phyloP scores from a whole-genome alignment of 2,113 vertebrate genomes.

The Bungarus multicinctus region DNA sequence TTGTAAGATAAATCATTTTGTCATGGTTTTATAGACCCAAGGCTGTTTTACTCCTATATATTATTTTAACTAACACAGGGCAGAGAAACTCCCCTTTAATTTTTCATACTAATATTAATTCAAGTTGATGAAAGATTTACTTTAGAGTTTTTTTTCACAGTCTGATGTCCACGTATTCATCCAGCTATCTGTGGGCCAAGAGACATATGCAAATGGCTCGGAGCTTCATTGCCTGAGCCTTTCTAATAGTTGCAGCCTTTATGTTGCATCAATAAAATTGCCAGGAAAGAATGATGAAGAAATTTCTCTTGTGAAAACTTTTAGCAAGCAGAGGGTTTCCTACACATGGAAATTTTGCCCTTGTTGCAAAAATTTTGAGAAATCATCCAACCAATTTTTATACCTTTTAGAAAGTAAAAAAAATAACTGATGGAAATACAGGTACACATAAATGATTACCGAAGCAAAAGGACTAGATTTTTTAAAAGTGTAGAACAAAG shows the following conservation, averaged over 20 bases:
- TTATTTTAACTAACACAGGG: background rate
- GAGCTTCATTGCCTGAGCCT: background rate
- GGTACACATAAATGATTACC: background rate
- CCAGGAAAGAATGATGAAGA: background rate
- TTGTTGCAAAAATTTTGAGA: background rate
- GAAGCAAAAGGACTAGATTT: background rate
- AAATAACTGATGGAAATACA: background rate
- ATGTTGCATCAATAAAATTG: background rate
- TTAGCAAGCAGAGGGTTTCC: background rate
- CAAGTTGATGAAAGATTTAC: background rate
- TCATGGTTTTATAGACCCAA: background rate
- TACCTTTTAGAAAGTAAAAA: background rate
- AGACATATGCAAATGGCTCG: background rate
- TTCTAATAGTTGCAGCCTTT: background rate
- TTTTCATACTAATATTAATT: background rate
- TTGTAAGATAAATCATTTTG: no score
- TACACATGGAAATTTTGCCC: background rate
- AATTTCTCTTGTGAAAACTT: background rate
- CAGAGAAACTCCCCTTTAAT: background rate
- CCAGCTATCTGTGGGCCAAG: background rate
- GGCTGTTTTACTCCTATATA: background rate
- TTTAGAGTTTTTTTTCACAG: background rate
- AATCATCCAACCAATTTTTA: background rate
- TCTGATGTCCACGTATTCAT: background rate
- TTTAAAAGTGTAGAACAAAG: background rate